Evolutionary conservation across 2,888 invertebrate species (phyloP), one percentile per base, ranked within the genome.

Genomic region (Rhaphigaster nebulosa): DNA sequence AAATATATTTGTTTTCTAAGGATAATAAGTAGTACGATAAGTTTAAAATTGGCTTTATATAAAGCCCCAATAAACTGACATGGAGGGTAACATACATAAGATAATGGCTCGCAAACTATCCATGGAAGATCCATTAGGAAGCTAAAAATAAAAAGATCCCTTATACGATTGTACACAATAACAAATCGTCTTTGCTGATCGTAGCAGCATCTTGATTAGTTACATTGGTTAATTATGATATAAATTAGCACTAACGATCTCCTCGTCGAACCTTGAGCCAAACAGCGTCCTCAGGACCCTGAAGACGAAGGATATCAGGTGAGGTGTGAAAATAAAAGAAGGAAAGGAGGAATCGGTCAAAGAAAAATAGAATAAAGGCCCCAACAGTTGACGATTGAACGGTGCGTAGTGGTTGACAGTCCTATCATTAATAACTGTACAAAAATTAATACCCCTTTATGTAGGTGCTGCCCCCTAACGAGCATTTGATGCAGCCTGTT

Each of bases 201-300:
- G 80, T 41, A 80, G 23, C 34, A 80, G 4, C 29, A 45, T 84
- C 84, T 84, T 84, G 84, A 84, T 84, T 50, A 84, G 84, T 50
- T 3, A 76, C 34, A 34, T 76, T 20, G 34, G 20, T 76, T 76
- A 76, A 84, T 50, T 41, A 50, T 50, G 84, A 84, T 84, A 15
- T 84, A 84, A 84, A 45, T 84, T 45, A 84, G n/a, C 84, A 45
- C 45, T 84, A 84, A 84, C 70, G 70, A 76, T 76, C 34, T 76
- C 38, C 23, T n/a, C 45, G n/a, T n/a, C 45, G 45, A n/a, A 84
- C 45, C 45, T 41, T 50, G 84, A 41, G 26, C 34, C 20, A 13
- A 45, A 45, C 45, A 45, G 45, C n/a, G 84, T 84, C 45, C 45
- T 12, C 45, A n/a, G 84, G 84, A 45, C 15, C 45, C 45, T 12